Conservation (phyloP, 2,888 invertebrate genomes). For the Drosophila engyochracea region DNA sequence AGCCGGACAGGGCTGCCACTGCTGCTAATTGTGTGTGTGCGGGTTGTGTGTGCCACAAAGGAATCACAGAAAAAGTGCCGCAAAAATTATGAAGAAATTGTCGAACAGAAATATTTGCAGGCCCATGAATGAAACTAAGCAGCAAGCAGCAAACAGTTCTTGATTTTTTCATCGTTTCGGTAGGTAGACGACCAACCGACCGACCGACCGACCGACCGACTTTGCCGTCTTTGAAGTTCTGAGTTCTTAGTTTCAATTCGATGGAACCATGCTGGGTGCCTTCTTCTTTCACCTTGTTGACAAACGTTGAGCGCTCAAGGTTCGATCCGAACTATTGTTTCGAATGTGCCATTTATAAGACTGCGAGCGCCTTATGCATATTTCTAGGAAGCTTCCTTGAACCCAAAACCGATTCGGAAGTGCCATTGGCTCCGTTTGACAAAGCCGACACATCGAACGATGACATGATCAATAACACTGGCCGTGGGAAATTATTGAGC, state of each 20-base stretch:
- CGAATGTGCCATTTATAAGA: conserved; percentile 30
- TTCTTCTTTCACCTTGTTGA: conserved; percentile 51
- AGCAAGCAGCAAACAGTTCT: conserved; percentile 14
- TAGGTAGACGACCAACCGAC: conserved; percentile 35
- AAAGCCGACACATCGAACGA: conserved; percentile 35
- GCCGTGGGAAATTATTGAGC: conserved; percentile 60
- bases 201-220: conserved; percentile 28
- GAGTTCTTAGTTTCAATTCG: conserved; percentile 46
- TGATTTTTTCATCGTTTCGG: conserved; percentile 1
- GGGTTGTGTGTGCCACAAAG: conserved; percentile 15
- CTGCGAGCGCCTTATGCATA: conserved; percentile 29
- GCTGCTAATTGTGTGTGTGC: conserved; percentile 47
- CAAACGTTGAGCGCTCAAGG: conserved; percentile 59
- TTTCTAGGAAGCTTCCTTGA: conserved; percentile 58
- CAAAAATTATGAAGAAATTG: conserved; percentile 81
- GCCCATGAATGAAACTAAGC: conserved; percentile 46
- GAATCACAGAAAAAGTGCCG: conserved; percentile 67
- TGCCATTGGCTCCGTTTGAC: conserved; percentile 43
- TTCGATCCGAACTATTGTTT: conserved; percentile 52
- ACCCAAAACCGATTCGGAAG: conserved; percentile 56
- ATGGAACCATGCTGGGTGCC: conserved; percentile 59
- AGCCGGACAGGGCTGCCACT: conserved; percentile 21
- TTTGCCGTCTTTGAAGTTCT: conserved; percentile 44
- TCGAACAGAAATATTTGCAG: conserved; percentile 61
- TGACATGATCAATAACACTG: conserved; percentile 28